Evolutionary conservation across 2,797 vertebrate species (phyloP), one percentile per base, ranked within the genome.

Genomic region (Caiman crocodilus): DNA sequence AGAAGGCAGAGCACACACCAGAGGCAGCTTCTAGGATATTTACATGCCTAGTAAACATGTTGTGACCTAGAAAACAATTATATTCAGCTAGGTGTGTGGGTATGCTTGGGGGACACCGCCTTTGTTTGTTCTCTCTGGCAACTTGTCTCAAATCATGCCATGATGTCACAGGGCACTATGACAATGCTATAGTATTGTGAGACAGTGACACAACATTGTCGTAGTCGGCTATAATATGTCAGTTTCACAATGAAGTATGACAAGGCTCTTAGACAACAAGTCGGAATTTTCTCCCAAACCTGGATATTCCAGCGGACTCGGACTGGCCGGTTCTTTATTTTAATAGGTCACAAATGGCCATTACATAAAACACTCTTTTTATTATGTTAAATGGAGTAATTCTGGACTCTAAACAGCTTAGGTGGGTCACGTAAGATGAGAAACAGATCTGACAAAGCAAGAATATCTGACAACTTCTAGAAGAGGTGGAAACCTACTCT

Each of bases 1-100:
- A 91, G 91, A 86, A 96, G 59, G 91, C 65, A 58, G 60, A 82
- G 88, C 10, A 17, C 83, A 77, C 93, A 94, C 91, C 81, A 28
- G 76, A 26, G 1, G 0, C 3, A 0, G 76, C 82, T 91, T 65
- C 42, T 73, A 21, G 23, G 50, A 35, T 84, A 88, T 80, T 92
- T 73, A 78, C 50, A 73, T 10, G 15, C 57, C 81, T 59, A 64
- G 84, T 57, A 67, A 85, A 76, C 35, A 73, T 23, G 56, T 57
- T 5, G 0, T 21, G 56, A 79, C 69, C 78, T 74, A 28, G n/a
- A 71, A 71, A 73, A 76, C 78, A 94, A 32, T 92, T 58, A 67
- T 2, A 26, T 5, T 79, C 59, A 50, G 25, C 20, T 26, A 4
- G 2, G 61, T 69, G n/a, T 63, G 58, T 55, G 75, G 65, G 87